Evolutionary conservation across 1,140 invertebrate genomes (phyloP).

Genomic region (Drosophila paulistorum): DNA sequence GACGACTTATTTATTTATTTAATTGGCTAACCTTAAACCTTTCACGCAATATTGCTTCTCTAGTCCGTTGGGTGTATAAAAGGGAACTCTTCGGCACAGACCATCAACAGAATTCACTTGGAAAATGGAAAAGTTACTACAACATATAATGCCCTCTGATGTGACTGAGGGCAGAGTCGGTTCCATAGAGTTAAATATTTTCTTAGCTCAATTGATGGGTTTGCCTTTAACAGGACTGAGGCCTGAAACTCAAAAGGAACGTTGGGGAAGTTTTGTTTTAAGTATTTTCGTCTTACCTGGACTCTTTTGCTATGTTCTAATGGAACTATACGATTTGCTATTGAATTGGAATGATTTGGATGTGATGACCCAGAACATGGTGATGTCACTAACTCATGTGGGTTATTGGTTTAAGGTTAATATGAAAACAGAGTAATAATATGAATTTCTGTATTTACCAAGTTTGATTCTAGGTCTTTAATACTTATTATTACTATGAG

Average conservation of each 20-base stretch:
- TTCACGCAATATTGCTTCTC: background rate
- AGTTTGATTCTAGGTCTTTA: slow-evolving; percentile 32
- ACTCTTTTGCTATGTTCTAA: slow-evolving; percentile 42
- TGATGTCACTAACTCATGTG: slow-evolving; percentile 63
- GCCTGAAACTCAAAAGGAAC: slow-evolving; percentile 38
- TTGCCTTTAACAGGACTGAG: slow-evolving; percentile 57
- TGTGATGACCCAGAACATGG: slow-evolving; percentile 59
- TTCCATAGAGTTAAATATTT: slow-evolving; percentile 69
- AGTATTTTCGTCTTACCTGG: slow-evolving; percentile 26
- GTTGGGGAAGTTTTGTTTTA: background rate
- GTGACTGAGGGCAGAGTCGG: slow-evolving; percentile 50
- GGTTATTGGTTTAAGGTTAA: slow-evolving; percentile 55
- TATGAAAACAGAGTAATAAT: too few species aligned
- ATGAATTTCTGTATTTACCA: background rate
- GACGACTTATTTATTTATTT: background rate
- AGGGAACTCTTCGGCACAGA: background rate
- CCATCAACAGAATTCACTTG: background rate
- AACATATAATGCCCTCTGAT: slow-evolving; percentile 52
- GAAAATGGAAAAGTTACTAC: slow-evolving; percentile 45
- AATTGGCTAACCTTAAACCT: background rate
- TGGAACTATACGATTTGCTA: slow-evolving; percentile 61
- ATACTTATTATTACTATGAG: slow-evolving; percentile 48
- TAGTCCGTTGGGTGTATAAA: background rate
- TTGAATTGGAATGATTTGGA: slow-evolving; percentile 57
- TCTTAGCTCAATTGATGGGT: slow-evolving; percentile 55